Base-by-base conservation (phyloP, 2,888 invertebrate species). In the Apotomis capreana region DNA sequence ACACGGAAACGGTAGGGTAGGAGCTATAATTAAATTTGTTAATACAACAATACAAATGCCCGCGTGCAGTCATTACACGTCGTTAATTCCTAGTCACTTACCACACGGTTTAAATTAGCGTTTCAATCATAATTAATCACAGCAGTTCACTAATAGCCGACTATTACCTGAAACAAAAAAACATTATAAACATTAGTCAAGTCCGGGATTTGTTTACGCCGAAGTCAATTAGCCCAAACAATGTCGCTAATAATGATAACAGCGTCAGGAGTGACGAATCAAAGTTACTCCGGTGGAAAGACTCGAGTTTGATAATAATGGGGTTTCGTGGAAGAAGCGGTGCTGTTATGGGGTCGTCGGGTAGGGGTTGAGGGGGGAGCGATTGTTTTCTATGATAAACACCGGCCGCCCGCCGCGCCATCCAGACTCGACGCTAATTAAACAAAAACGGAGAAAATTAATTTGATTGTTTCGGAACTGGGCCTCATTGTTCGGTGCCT, bases 321-420 rank as follows among this genome's bases (percentile, higher is more conserved):
- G 75, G 91, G 87, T 88, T 90, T 86, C 85, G 87, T 84, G 86
- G 84, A 83, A 84, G 85, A 83, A 84, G 83, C 69, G 79, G 68
- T 59, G 68, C 44, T 68, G 71, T 71, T 57, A 61, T 61, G 74
- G 68, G 74, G 77, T 75, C 68, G 68, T 57, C 80, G 77, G 78
- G 76, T 74, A 76, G 81, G 80, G 75, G 78, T 74, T 75, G 74
- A 82, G 83, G 84, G 81, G 78, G 71, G 74, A 70, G 86, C 87
- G 92, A 92, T 92, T 92, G 92, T 91, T 91, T 91, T 88, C 88
- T 88, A 91, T 91, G 91, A 92, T 92, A 92, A 92, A 90, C 91
- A 92, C 89, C 87, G 90, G 87, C 89, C 90, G 87, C 88, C 90
- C 88, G 88, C 86, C 88, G 87, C 87, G 89, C 89, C 86, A 89